phyloP scores from a whole-genome alignment of 2,113 vertebrate species.

The Microcebus griseorufus region DNA sequence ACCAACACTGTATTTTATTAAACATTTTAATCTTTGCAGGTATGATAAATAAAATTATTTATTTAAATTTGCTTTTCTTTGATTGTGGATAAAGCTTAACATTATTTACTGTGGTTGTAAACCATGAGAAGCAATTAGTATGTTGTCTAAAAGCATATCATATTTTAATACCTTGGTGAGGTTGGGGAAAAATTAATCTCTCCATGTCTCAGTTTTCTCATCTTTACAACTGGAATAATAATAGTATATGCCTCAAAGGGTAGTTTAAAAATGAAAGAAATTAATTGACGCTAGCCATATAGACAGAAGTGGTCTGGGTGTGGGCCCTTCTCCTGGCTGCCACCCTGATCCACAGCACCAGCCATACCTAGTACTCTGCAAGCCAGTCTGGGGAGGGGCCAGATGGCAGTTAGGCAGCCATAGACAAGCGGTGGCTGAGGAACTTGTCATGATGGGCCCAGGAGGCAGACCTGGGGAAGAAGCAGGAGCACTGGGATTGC shows the following conservation, averaged over 20 bases:
- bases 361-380: no score
- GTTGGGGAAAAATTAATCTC: not conserved
- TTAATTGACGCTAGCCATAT: not conserved
- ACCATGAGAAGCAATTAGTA: not conserved
- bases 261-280: not conserved
- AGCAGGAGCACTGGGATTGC: no score
- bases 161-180: not conserved
- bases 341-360: no score
- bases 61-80: not conserved
- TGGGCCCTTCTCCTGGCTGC: no score
- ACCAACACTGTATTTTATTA: not conserved
- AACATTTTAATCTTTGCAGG: not conserved
- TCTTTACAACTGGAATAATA: not conserved
- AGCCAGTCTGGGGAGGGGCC: no score
- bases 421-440: no score
- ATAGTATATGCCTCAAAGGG: not conserved
- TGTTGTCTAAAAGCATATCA: not conserved
- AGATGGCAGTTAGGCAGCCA: no score
- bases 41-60: not conserved
- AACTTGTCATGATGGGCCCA: no score
- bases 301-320: no score
- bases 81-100: not conserved
- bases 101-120: not conserved
- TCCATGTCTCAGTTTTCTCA: no score
- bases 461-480: no score